phyloP scores from a whole-genome alignment of 2,797 vertebrate genomes.

The Hirundo rustica region DNA sequence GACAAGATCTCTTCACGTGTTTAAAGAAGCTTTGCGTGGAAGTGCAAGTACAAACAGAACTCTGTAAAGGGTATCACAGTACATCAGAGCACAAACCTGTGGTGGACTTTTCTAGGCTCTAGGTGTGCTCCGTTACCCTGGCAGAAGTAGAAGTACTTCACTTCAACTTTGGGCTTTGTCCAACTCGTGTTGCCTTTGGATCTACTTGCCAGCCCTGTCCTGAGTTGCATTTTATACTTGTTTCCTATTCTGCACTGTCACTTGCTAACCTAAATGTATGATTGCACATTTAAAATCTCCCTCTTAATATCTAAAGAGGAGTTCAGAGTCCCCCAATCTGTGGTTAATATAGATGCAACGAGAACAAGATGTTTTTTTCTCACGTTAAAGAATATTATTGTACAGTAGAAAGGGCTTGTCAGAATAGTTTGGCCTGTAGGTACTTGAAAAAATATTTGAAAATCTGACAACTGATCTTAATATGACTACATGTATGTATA shows the following conservation, averaged over 20 bases:
- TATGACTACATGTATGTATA: neutral
- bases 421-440: neutral
- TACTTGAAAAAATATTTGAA: neutral
- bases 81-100: neutral
- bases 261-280: neutral
- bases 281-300: neutral
- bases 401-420: neutral
- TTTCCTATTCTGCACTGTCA: neutral
- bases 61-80: fast-evolving
- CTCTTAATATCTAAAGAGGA: neutral
- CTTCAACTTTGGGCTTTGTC: neutral
- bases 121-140: neutral
- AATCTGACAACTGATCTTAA: neutral
- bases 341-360: neutral
- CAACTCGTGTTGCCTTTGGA: fast-evolving
- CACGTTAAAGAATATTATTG: neutral
- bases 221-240: neutral
- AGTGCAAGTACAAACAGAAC: neutral
- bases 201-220: neutral
- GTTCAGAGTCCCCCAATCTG: neutral
- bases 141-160: neutral
- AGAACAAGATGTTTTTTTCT: neutral
- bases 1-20: neutral
- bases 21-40: neutral
- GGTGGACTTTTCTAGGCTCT: neutral